phyloP scores from a whole-genome alignment of 92 coral and sea anemone genomes.

The Porites rus region DNA sequence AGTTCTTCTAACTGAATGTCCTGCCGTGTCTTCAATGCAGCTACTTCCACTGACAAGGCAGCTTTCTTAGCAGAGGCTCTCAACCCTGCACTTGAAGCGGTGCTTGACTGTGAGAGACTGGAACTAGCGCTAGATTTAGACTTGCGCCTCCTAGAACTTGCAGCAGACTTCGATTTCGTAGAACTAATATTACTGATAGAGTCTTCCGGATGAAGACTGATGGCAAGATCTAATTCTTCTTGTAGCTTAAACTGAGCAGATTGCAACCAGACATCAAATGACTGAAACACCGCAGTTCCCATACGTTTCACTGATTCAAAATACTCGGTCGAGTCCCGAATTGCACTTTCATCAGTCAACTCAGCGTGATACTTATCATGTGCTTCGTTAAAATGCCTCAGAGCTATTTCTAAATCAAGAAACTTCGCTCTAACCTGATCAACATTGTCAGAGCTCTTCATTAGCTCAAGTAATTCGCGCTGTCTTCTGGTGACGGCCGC shows the following conservation, averaged over 20 bases:
- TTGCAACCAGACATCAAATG: slow-evolving; percentile 5
- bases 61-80: slow-evolving; percentile 37
- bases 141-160: slow-evolving; percentile 4
- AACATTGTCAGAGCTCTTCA: too few relatives aligned
- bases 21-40: slow-evolving; percentile 17
- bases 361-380: slow-evolving; percentile 41
- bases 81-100: slow-evolving; percentile 29
- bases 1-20: too few relatives aligned
- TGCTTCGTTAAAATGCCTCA: slow-evolving; percentile 24
- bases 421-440: too few relatives aligned
- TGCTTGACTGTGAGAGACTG: slow-evolving; percentile 19
- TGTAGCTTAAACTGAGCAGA: slow-evolving; percentile 19
- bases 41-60: slow-evolving; percentile 33
- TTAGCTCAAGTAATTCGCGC: too few relatives aligned
- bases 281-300: slow-evolving; percentile 1
- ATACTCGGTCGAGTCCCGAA: slow-evolving; percentile 19
- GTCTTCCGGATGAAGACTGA: neutral
- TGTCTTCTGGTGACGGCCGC: too few relatives aligned
- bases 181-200: too few relatives aligned
- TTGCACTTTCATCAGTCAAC: slow-evolving; percentile 3
- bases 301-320: slow-evolving; percentile 14
- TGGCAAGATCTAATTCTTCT: slow-evolving; percentile 21
- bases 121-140: slow-evolving; percentile 22
- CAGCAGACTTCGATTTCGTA: too few relatives aligned
- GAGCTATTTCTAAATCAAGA: too few relatives aligned